phyloP scores from a whole-genome alignment of 2,797 vertebrate species.

The Gadopsis marmoratus region DNA sequence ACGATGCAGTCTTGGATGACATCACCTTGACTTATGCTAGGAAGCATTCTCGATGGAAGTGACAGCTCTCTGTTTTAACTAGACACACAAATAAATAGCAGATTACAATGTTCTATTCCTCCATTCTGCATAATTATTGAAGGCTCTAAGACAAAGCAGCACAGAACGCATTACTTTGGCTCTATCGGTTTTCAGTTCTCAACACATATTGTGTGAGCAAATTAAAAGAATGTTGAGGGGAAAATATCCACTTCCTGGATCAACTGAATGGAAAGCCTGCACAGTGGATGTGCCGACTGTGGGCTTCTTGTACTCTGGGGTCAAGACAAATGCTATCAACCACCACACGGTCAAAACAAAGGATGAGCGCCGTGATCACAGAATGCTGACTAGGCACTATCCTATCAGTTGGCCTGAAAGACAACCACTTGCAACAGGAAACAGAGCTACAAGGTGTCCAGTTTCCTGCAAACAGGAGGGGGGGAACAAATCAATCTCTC shows the following conservation, averaged over 20 bases:
- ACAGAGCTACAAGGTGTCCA: conserved; percentile 69
- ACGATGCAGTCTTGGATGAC: conserved; percentile 65
- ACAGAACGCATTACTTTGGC: not conserved
- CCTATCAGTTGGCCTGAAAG: conserved; percentile 64
- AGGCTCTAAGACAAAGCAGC: not conserved
- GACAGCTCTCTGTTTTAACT: not conserved
- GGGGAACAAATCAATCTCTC: conserved; percentile 40
- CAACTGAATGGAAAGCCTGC: conserved; percentile 23
- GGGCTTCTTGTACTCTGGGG: conserved; percentile 21
- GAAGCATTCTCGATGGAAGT: conserved; percentile 15
- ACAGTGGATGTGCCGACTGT: conserved; percentile 6
- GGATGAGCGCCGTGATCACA: conserved; percentile 54
- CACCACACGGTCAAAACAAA: conserved; percentile 50
- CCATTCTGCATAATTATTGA: not conserved
- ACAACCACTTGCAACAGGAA: conserved; percentile 80
- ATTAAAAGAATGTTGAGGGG: not conserved
- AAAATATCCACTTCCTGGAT: conserved; percentile 1
- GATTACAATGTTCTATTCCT: not conserved
- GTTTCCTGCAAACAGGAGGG: conserved; percentile 65
- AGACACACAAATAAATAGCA: not conserved
- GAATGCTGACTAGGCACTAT: conserved; percentile 74
- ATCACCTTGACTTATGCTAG: conserved; percentile 42
- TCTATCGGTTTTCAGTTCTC: not conserved
- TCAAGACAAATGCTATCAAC: conserved; percentile 48
- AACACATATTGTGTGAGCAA: not conserved